Percentiles rank a stretch among this genome's conserved stretches.
Conservation (phyloP, 1,140 invertebrate species). For the Coboldia fuscipes region DNA sequence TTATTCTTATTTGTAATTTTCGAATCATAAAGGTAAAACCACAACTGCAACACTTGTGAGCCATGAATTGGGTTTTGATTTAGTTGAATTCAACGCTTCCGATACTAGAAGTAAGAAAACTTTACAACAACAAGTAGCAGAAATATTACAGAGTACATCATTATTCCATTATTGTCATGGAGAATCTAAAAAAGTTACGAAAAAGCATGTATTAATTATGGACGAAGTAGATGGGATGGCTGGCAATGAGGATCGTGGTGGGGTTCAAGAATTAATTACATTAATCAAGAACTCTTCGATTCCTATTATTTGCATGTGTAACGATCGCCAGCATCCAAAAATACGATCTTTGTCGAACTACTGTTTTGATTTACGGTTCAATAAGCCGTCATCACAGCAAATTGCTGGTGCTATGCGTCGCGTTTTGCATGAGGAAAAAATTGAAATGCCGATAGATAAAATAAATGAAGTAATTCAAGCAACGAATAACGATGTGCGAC, state of each 20-base stretch:
- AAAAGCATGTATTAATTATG: constrained; percentile 87
- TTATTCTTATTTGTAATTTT: background rate
- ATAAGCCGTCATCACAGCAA: constrained; percentile 65
- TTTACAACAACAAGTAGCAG: constrained; percentile 60
- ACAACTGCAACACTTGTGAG: constrained; percentile 66
- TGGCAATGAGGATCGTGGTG: constrained; percentile 96
- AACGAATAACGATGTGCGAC: constrained; percentile 82
- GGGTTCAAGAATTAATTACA: constrained; percentile 80
- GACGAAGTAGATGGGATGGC: constrained; percentile 99
- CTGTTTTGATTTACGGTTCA: constrained; percentile 81
- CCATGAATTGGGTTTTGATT: constrained; percentile 71
- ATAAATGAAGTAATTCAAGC: constrained; percentile 68
- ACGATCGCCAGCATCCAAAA: constrained; percentile 86
- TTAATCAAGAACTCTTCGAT: constrained; percentile 80
- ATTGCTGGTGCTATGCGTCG: constrained; percentile 81
- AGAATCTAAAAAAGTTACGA: constrained; percentile 25
- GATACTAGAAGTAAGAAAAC: constrained; percentile 85
- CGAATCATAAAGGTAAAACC: constrained; percentile 46
- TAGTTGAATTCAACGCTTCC: constrained; percentile 93
- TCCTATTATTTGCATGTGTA: constrained; percentile 97
- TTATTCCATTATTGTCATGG: constrained; percentile 36
- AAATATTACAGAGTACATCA: constrained; percentile 50
- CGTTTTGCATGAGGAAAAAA: constrained; percentile 77
- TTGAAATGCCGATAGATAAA: constrained; percentile 56
- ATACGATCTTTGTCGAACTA: constrained; percentile 85